Conservation (phyloP, 2,888 invertebrate species). For the Leptopterna dolabrata region DNA sequence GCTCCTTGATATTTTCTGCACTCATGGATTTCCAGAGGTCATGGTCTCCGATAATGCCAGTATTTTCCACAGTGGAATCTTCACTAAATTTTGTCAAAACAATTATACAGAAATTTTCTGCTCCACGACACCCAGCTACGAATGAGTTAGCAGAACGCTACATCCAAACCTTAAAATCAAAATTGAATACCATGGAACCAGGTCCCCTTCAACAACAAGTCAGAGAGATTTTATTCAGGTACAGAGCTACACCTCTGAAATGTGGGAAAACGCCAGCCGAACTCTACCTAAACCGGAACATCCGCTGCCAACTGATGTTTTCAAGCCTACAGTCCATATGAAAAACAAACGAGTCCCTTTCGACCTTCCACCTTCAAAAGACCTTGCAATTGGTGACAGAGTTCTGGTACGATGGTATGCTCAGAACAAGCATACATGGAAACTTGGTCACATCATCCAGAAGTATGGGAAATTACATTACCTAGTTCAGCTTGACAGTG, state of each 20-base stretch:
- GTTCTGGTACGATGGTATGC: conserved; percentile 22
- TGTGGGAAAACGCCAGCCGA: conserved; percentile 43
- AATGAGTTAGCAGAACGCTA: no score
- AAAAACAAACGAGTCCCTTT: neutral
- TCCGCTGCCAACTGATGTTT: conserved; percentile 48
- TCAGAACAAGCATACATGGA: conserved; percentile 4
- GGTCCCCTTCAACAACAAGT: neutral
- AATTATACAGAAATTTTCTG: conserved; percentile 54
- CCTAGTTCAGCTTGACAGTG: conserved; percentile 21
- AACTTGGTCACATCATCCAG: neutral
- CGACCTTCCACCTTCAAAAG: neutral
- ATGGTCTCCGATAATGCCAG: conserved; percentile 59
- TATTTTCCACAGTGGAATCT: conserved; percentile 55
- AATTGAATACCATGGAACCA: conserved; percentile 41
- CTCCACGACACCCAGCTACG: conserved; percentile 54
- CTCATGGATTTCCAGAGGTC: conserved; percentile 51
- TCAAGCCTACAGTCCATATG: neutral
- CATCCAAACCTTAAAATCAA: conserved; percentile 55
- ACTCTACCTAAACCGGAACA: no score
- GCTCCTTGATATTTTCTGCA: conserved; percentile 55
- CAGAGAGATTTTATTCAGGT: neutral
- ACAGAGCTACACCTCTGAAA: conserved; percentile 4
- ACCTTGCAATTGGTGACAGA: conserved; percentile 29
- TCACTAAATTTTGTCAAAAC: no score
- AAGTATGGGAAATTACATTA: conserved; percentile 49